Percentiles rank a stretch among this genome's conserved stretches.
phyloP scores from a whole-genome alignment of 2,888 invertebrate species.

The Latrodectus hesperus region DNA sequence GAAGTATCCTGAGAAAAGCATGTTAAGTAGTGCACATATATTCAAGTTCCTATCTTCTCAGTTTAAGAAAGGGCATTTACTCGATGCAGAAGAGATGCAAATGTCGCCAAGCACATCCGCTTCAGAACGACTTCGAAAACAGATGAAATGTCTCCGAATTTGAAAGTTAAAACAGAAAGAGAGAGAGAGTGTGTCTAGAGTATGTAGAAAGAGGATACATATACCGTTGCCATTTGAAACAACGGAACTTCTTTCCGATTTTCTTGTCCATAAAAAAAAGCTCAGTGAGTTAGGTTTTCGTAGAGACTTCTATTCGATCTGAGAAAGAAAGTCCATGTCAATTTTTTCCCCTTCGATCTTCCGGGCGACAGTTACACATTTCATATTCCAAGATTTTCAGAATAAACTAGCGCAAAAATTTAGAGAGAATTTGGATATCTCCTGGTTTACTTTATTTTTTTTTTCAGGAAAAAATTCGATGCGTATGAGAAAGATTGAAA shows the following conservation, averaged over 20 bases:
- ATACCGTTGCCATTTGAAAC: constrained; percentile 44
- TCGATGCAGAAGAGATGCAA: constrained; percentile 10
- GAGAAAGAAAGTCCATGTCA: constrained; percentile 10
- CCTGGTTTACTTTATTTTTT: not conserved
- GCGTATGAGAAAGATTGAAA: too few relatives aligned
- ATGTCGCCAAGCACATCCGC: constrained; percentile 16
- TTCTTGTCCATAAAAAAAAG: constrained; percentile 30
- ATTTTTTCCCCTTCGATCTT: not conserved
- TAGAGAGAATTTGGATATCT: constrained; percentile 2
- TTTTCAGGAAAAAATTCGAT: too few relatives aligned
- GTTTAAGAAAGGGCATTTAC: constrained; percentile 11
- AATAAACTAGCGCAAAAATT: not conserved
- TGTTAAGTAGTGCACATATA: constrained; percentile 38
- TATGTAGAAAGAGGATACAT: constrained; percentile 47
- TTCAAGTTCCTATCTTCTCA: constrained; percentile 7
- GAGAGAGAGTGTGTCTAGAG: constrained; percentile 20
- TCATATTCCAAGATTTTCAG: constrained; percentile 46
- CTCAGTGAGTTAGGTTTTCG: not conserved
- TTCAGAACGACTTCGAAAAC: constrained; percentile 13
- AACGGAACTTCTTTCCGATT: constrained; percentile 27
- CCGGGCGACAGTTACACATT: constrained; percentile 63
- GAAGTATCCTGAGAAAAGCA: constrained; percentile 34
- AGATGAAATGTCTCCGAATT: constrained; percentile 51
- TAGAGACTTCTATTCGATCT: constrained; percentile 16
- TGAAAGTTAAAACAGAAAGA: constrained; percentile 64